A percentile compares a stretch with the other conserved stretches of the same genome.
Conservation (phyloP, 2,797 vertebrate genomes). For the Coilia nasus region DNA sequence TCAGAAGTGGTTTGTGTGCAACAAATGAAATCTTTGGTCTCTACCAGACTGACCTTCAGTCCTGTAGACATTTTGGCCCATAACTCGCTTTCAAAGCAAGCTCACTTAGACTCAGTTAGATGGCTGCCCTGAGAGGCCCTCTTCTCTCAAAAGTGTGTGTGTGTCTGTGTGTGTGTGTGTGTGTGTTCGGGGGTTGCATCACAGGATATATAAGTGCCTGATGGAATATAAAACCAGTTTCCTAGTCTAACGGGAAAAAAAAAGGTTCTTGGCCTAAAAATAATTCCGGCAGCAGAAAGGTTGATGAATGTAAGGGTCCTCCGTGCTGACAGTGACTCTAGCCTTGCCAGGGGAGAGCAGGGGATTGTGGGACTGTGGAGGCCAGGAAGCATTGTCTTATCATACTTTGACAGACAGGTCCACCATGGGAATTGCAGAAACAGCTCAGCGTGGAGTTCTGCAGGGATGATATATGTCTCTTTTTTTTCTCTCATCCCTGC, state of each 20-base stretch:
- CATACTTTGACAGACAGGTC: not conserved
- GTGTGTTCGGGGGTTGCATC: too few relatives aligned
- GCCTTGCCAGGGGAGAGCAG: not conserved
- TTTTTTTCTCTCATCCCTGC: too few relatives aligned
- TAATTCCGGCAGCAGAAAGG: not conserved
- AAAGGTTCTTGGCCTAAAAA: slow-evolving; percentile 2
- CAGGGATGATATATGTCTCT: not conserved
- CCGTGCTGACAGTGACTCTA: not conserved
- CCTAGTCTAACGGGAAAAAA: not conserved
- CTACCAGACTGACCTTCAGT: not conserved
- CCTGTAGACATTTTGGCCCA: not conserved
- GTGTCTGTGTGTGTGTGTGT: too few relatives aligned
- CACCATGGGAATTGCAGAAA: not conserved
- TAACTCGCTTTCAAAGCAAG: not conserved
- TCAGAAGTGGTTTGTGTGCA: not conserved
- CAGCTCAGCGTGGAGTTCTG: not conserved
- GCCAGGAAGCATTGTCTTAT: not conserved
- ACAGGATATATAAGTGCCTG: not conserved
- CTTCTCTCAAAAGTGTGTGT: too few relatives aligned
- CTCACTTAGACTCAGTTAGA: not conserved
- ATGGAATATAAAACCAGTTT: not conserved
- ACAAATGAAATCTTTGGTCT: not conserved
- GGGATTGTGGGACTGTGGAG: not conserved
- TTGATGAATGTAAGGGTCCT: not conserved
- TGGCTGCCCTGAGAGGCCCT: not conserved